Evolutionary conservation across 2,888 invertebrate genomes (phyloP), one percentile per base, ranked within the genome.

Genomic region (Drosophila borborema): DNA sequence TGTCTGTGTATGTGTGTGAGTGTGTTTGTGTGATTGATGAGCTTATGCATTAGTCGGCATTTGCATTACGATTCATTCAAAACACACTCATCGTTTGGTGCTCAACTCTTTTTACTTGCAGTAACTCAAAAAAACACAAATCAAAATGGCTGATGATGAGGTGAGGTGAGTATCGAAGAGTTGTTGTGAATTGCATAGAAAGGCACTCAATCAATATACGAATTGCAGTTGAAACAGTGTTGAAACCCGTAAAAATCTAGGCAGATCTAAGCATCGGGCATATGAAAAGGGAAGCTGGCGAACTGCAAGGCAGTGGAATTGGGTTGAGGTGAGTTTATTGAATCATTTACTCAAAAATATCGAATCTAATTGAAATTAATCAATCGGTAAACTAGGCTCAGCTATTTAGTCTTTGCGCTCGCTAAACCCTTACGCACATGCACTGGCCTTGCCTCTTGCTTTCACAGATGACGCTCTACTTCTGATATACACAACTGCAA

Each of bases 61-160:
- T 38, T 77, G 73, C 61, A 69, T 64, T 65, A n/a, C n/a, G 20
- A 58, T 49, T 46, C 38, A 71, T 70, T 56, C 23, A 34, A 49
- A 62, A 23, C 45, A 46, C 36, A 72, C 31, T 36, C 60, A 61
- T 31, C 36, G 28, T 48, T 49, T 45, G 63, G 59, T 72, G 23
- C 31, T 70, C 18, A 56, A 60, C 43, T 62, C 41, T 73, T 68
- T 75, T 18, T 70, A 65, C 40, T 91, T 91, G 40, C 85, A 91
- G 91, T 92, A 86, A 90, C 83, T 83, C 78, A 85, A 91, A 90
- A 85, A 91, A 90, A 92, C 91, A 92, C 89, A 92, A 90, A 91
- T 90, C 89, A 96, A 93, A 94, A 97, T 97, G 97, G 97, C 97
- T 95, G 97, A 97, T 95, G 97, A 97, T 95, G 97, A 97, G 95